Base-by-base conservation (phyloP, 1,140 invertebrate species). In the Leptestheria dahalacensis region DNA sequence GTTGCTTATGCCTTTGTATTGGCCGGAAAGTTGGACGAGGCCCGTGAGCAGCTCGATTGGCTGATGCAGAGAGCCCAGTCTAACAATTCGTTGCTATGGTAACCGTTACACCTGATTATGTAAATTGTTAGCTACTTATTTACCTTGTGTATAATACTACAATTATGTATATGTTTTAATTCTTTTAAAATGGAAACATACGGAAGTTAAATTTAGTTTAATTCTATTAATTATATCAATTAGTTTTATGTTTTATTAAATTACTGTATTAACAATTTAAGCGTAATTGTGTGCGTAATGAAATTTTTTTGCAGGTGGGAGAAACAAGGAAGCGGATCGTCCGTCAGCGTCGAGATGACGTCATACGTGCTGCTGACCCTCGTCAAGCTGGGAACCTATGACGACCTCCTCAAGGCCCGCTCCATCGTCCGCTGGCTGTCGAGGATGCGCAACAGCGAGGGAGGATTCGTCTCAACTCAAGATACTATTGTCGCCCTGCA, bases 381-480 rank as follows among this genome's bases (percentile, higher is more conserved):
- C 18, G 66, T 84, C 15, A 76, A 78, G 66, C 68, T 78, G 15
- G 76, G 78, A 11, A 73, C 76, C 1, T 72, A 82, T 3, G 76
- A 77, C 3, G 77, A 84, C 65, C 75, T 80, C 60, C 69, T 75
- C 18, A 69, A 74, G 20, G 72, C 75, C 2, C 67, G 78, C 46
- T 79, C 79, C 56, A 77, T 79, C 1, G 69, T 83, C 0, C 75
- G 79, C 46, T 90, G 85, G 84, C 71, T 91, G 60, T 78, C 84
- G 3, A 74, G 78, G 28, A 82, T 89, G 67, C 74, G 84, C 56
- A 91, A 89, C 70, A 75, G 78, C 48, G 72, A 80, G 26, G 88
- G 88, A 24, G 88, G 88, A 12, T 90, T 88, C 66, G 74, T 79
- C 0, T 86, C 84, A 10, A 82, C 82, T 0, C 80, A 70, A 63